Evolutionary conservation across 37 sponge, comb jelly and placozoan genomes (phyloP), one percentile per base, ranked within the genome.

Genomic region (Ephydatia muelleri): DNA sequence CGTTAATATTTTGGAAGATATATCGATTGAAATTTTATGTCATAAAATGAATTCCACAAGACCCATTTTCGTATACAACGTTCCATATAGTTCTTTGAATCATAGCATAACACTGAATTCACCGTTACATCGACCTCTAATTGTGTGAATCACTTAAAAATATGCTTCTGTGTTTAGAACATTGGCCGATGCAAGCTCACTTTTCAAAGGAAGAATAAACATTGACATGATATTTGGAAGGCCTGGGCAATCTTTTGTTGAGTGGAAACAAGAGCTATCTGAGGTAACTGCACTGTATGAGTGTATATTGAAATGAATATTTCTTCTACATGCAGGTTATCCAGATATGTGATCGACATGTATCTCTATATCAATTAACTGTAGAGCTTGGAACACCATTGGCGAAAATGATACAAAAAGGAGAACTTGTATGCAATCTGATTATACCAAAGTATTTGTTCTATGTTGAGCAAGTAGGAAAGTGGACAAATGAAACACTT

Each of bases 281-380:
- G 27, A 81, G 35, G 85, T 89, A 34, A 34, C 30, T 13, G 16
- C 1, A 26, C 0, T 67, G 6, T 39, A 38, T 23, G 6, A n/a
- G n/a, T n/a, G n/a, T n/a, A n/a, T n/a, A 67, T 65, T 4, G 6
- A 21, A 32, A 25, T 75, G 68, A 5, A 48, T 70, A 32, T 49
- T 25, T 21, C 0, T 69, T 76, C 68, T 68, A 22, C n/a, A 33
- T 79, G 70, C 49, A 88, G 88, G 76, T 84, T 34, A 19, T 77
- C 5, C 36, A 79, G 23, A 22, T 90, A 5, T 86, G 91, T 79
- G 87, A 68, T n/a, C 81, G 68, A 36, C 95, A 95, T 75, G 38
- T 89, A 22, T 95, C 95, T 35, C 73, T 95, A n/a, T 95, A 95
- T 39, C 90, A 95, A 73, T 66, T 95, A 33, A 95, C 95, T 57